Base-by-base conservation (phyloP, 30 jellyfish, hydroid and myxozoan genomes). In the Chrysaora quinquecirrha region DNA sequence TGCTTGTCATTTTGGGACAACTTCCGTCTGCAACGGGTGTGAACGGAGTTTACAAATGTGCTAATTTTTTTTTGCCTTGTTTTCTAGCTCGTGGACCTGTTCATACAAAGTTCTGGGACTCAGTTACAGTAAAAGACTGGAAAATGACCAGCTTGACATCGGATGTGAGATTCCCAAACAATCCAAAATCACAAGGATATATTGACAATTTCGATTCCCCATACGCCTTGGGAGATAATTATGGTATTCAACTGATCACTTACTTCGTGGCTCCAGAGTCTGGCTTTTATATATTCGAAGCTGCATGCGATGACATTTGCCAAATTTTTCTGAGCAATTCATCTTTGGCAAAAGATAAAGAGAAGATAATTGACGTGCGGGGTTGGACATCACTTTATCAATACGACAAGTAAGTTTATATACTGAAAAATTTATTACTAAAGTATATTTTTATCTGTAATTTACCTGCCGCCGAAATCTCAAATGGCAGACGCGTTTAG, bases 161-260 rank as follows among this genome's bases (percentile, higher is more conserved):
- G 52, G 96, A 89, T 83, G 63, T 85, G 1, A 85, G 97, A 20
- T 89, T 71, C 34, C 97, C 97, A 2, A 62, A 75, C 64, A 58
- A 54, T 38, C 97, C 97, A 74, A 43, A 88, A 38, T 11, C 78
- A 10, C 18, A 35, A 19, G 97, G 97, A 14, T 50, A 24, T 38
- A 23, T 79, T 20, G 96, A 87, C 65, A 87, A 87, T 47, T 60
- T 87, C 21, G 96, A 87, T 46, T 24, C 50, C 19, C 91, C 96
- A 1, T 25, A 73, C 52, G 64, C 61, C 28, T 35, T 69, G 43
- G 84, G 87, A 1, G 20, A 50, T 52, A 30, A 43, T 0, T 82
- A 76, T 56, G 91, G 82, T 35, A 48, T 48, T 4, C 82, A 81
- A 9, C 48, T 89, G 24, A 2, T 19, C 24, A 62, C 84, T n/a